Evolutionary conservation across 2,113 vertebrate genomes (phyloP).

Genomic region (Dromiciops gliroides): DNA sequence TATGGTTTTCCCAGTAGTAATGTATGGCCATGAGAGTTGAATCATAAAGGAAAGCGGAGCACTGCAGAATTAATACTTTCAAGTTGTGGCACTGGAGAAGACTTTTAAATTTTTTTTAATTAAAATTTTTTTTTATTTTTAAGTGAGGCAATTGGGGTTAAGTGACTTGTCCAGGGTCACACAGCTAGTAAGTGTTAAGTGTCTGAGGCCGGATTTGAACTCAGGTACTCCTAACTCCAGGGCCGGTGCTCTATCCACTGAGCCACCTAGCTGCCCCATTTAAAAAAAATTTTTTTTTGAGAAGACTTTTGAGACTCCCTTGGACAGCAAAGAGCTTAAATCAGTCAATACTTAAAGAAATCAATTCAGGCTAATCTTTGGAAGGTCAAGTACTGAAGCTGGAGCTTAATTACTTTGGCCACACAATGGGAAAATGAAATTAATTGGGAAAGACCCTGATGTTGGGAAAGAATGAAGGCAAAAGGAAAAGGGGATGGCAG

Average conservation of each 20-base stretch:
- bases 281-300: too few relatives aligned
- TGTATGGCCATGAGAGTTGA: background rate
- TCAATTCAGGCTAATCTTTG: background rate
- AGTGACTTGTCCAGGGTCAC: too few relatives aligned
- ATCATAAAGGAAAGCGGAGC: background rate
- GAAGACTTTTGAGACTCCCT: background rate
- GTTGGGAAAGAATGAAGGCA: background rate
- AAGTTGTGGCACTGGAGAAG: background rate
- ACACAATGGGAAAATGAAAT: background rate
- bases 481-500: background rate
- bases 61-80: background rate
- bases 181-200: too few relatives aligned
- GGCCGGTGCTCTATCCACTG: too few relatives aligned
- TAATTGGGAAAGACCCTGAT: background rate
- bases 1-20: background rate
- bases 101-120: too few relatives aligned
- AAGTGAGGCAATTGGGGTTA: too few relatives aligned
- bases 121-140: too few relatives aligned
- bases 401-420: background rate
- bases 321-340: background rate
- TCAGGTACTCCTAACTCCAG: too few relatives aligned
- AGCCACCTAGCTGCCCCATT: too few relatives aligned
- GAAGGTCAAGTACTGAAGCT: background rate
- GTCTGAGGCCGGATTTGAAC: too few relatives aligned
- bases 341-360: background rate